Conservation (phyloP, 1,140 invertebrate species). For the Drosophila elegans region DNA sequence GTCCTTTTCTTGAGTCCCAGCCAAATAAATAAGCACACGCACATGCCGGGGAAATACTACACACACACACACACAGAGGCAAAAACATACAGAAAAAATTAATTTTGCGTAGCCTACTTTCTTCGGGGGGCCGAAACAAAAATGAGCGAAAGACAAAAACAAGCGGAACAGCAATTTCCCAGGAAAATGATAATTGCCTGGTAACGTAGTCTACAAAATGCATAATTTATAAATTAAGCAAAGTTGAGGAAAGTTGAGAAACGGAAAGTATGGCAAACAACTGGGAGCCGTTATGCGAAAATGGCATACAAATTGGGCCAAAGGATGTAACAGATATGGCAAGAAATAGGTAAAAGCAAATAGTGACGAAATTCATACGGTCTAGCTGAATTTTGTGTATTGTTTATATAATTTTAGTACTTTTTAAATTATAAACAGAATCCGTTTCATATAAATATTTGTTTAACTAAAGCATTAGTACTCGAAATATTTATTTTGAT, state of each 20-base stretch:
- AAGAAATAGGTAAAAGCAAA: background rate
- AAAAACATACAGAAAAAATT: conserved; percentile 43
- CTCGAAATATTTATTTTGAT: too few relatives aligned
- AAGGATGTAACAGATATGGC: conserved; percentile 20
- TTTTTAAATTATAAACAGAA: too few relatives aligned
- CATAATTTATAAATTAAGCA: conserved; percentile 81
- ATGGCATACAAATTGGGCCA: conserved; percentile 17
- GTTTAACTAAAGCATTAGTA: too few relatives aligned
- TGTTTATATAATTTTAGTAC: too few relatives aligned
- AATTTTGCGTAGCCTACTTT: conserved; percentile 70
- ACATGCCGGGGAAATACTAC: conserved; percentile 20
- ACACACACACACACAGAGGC: conserved; percentile 13
- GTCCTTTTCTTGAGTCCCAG: conserved; percentile 34
- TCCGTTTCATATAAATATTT: too few relatives aligned
- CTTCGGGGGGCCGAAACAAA: conserved; percentile 20
- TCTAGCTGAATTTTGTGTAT: too few relatives aligned
- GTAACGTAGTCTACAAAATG: conserved; percentile 63
- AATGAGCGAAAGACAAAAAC: conserved; percentile 22
- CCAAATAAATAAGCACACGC: conserved; percentile 61
- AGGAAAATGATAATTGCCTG: conserved; percentile 80
- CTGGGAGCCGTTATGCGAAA: conserved; percentile 11
- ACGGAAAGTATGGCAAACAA: conserved; percentile 25
- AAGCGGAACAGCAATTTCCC: conserved; percentile 33
- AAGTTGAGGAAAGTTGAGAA: conserved; percentile 43
- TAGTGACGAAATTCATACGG: too few relatives aligned